Evolutionary conservation across 2,888 invertebrate genomes (phyloP).

Genomic region (Synergus itoensis): DNA sequence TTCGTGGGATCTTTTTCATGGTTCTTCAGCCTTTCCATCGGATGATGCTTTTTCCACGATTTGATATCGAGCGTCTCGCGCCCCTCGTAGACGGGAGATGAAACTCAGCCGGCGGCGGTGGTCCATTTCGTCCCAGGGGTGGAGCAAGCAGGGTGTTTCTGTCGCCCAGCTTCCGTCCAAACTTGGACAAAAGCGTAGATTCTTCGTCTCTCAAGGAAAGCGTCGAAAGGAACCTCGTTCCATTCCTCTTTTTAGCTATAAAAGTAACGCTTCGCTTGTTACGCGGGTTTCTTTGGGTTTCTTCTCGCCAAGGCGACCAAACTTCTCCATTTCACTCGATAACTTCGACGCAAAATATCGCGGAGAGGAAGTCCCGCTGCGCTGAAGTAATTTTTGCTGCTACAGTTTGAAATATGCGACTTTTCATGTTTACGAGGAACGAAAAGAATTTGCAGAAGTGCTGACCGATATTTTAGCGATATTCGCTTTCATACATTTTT

Average conservation of each 20-base stretch:
- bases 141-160: conserved; percentile 41
- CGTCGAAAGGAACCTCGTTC: background rate
- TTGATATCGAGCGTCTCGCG: conserved; percentile 69
- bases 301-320: background rate
- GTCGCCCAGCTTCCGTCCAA: too few relatives aligned
- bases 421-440: background rate
- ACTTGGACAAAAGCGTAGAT: conserved; percentile 43
- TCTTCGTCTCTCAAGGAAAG: conserved; percentile 36
- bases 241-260: conserved; percentile 14
- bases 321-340: background rate
- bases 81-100: conserved; percentile 55
- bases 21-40: conserved; percentile 41
- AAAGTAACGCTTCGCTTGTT: conserved; percentile 53
- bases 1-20: too few relatives aligned
- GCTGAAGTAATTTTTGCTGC: too few relatives aligned
- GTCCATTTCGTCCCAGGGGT: conserved; percentile 53
- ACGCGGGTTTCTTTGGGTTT: background rate
- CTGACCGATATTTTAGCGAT: background rate
- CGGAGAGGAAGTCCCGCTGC: background rate
- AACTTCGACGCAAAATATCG: background rate
- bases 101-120: conserved; percentile 61
- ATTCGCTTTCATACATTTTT: background rate
- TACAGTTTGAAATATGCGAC: too few relatives aligned
- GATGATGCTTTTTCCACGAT: conserved; percentile 63
- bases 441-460: background rate